phyloP scores from a whole-genome alignment of 1,140 invertebrate genomes.

The Danaus melanippus region DNA sequence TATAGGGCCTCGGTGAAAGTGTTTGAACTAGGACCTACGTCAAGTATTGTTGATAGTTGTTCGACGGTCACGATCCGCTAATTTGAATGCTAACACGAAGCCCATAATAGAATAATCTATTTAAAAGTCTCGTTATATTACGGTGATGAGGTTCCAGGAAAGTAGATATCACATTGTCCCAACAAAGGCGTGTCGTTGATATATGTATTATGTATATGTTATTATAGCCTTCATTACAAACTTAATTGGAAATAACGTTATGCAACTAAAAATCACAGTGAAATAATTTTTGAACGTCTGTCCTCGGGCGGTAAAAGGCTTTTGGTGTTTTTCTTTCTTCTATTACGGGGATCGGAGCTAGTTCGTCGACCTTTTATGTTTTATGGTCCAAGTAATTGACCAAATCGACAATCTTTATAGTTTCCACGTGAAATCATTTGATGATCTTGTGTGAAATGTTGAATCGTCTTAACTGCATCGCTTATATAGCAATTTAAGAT shows the following conservation, averaged over 20 bases:
- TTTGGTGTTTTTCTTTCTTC: slow-evolving; percentile 53
- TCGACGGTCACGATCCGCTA: slow-evolving; percentile 43
- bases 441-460: slow-evolving; percentile 42
- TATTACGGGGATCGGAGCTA: slow-evolving; percentile 39
- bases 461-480: slow-evolving; percentile 31
- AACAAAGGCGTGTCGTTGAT: slow-evolving; percentile 23
- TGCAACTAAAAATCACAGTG: slow-evolving; percentile 51
- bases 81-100: slow-evolving; percentile 43
- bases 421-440: slow-evolving; percentile 54
- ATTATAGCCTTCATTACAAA: slow-evolving; percentile 34
- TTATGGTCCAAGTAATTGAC: slow-evolving; percentile 55
- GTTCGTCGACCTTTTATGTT: slow-evolving; percentile 49
- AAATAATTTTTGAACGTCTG: slow-evolving; percentile 42
- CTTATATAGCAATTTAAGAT: slow-evolving; percentile 29
- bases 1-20: slow-evolving; percentile 50
- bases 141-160: slow-evolving; percentile 11
- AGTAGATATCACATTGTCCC: slow-evolving; percentile 10
- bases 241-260: slow-evolving; percentile 55
- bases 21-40: slow-evolving; percentile 27
- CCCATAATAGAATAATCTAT: slow-evolving; percentile 20
- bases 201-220: slow-evolving; percentile 11
- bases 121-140: slow-evolving; percentile 15
- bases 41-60: slow-evolving; percentile 35
- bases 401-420: slow-evolving; percentile 53
- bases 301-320: slow-evolving; percentile 48